These are phyloP conservation scores for Lycaon pictus DNA, from an alignment of 2,113 vertebrate genomes.

Conservation along the genomic window DNA sequence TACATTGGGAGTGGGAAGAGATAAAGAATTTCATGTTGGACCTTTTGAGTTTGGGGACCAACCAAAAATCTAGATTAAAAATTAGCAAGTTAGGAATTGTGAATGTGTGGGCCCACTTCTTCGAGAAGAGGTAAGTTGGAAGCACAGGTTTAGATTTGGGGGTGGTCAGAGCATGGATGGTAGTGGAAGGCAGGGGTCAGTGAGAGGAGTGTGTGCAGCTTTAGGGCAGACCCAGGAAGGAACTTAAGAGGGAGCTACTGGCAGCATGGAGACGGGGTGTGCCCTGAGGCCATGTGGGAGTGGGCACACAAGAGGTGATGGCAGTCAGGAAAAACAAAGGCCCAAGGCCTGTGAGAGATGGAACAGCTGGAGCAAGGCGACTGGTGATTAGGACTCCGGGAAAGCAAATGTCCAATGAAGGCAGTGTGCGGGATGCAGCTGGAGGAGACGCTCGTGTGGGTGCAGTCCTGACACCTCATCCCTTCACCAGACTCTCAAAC, in stretches of 20 bases:
- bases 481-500: neutral
- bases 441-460: neutral
- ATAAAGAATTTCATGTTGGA: neutral
- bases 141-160: neutral
- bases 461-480: neutral
- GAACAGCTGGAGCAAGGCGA: neutral
- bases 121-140: neutral
- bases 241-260: neutral
- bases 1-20: neutral
- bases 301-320: neutral
- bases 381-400: neutral
- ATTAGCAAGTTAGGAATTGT: neutral
- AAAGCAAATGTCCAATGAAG: neutral
- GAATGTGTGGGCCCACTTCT: neutral
- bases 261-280: neutral
- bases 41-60: neutral
- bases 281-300: neutral
- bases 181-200: neutral
- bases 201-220: neutral
- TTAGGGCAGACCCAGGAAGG: neutral
- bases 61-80: constrained; percentile 6
- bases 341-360: neutral
- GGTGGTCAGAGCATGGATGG: neutral
- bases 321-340: neutral
- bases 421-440: neutral